Percentiles rank a stretch among this genome's conserved stretches.
phyloP scores from a whole-genome alignment of 1,140 invertebrate species.

The Lethocerus indicus region DNA sequence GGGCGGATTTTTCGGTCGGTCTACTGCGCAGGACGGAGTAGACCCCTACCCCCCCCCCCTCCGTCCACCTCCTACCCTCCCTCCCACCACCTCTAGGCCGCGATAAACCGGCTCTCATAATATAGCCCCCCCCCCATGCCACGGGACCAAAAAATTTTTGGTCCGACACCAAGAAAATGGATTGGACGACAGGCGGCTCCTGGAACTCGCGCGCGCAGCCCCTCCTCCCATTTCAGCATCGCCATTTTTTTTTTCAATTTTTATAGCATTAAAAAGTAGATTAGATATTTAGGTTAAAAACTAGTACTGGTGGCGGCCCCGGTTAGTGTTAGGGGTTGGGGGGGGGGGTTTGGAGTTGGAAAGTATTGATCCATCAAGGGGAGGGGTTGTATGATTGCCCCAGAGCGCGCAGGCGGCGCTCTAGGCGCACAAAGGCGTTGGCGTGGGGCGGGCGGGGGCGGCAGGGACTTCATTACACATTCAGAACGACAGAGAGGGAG shows the following conservation, averaged over 20 bases:
- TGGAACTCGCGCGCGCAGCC: too few relatives aligned
- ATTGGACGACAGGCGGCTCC: too few relatives aligned
- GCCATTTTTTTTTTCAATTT: too few relatives aligned
- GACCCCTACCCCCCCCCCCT: not conserved
- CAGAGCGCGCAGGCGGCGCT: not conserved
- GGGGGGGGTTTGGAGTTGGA: not conserved
- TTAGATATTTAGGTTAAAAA: too few relatives aligned
- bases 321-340: not conserved
- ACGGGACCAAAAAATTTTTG: too few relatives aligned
- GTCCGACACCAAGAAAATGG: too few relatives aligned
- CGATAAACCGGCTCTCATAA: too few relatives aligned
- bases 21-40: not conserved
- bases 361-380: too few relatives aligned
- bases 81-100: not conserved
- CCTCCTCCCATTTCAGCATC: too few relatives aligned
- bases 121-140: too few relatives aligned
- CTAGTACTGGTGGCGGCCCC: not conserved
- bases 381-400: not conserved
- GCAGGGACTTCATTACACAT: conserved; percentile 15
- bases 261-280: too few relatives aligned
- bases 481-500: conserved; percentile 8
- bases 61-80: not conserved
- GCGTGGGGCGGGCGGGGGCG: not conserved
- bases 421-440: conserved; percentile 1
- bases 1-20: not conserved